Conservation (phyloP, 2,888 invertebrate genomes). For the Mycalesis mineus region DNA sequence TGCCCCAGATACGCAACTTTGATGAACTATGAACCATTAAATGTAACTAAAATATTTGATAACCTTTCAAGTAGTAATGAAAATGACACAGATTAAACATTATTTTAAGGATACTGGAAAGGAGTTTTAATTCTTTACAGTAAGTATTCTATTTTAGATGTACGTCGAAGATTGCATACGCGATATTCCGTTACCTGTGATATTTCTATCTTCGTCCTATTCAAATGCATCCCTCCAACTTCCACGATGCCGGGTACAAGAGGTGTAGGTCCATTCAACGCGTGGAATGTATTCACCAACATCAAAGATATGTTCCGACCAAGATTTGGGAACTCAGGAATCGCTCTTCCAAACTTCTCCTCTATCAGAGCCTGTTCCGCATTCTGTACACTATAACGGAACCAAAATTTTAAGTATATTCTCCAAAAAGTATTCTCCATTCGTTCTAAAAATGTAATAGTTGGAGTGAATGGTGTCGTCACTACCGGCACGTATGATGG, state of each 20-base stretch:
- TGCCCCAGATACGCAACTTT: too few species aligned
- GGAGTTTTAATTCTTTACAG: too few species aligned
- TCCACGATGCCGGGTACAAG: conserved; percentile 78
- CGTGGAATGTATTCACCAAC: conserved; percentile 75
- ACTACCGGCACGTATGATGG: conserved; percentile 75
- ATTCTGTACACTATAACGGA: conserved; percentile 35
- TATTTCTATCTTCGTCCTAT: conserved; percentile 37
- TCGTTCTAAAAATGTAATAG: conserved; percentile 74
- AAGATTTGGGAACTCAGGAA: conserved; percentile 61
- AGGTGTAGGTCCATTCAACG: conserved; percentile 76
- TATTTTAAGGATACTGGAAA: too few species aligned
- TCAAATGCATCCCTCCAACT: conserved; percentile 79
- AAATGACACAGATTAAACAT: too few species aligned
- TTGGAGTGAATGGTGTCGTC: conserved; percentile 63
- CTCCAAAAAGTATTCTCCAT: conserved; percentile 55
- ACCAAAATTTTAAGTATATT: conserved; percentile 54
- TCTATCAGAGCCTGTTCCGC: conserved; percentile 42
- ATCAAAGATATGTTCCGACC: conserved; percentile 63
- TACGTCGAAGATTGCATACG: too few species aligned
- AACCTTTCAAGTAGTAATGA: too few species aligned
- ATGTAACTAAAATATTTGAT: too few species aligned
- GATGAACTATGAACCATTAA: too few species aligned
- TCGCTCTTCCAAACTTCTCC: conserved; percentile 49
- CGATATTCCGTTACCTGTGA: conserved; percentile 25
- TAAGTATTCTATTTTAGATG: too few species aligned